Conservation (phyloP, 2,888 invertebrate species). For the Dicyrtoma fusca region DNA sequence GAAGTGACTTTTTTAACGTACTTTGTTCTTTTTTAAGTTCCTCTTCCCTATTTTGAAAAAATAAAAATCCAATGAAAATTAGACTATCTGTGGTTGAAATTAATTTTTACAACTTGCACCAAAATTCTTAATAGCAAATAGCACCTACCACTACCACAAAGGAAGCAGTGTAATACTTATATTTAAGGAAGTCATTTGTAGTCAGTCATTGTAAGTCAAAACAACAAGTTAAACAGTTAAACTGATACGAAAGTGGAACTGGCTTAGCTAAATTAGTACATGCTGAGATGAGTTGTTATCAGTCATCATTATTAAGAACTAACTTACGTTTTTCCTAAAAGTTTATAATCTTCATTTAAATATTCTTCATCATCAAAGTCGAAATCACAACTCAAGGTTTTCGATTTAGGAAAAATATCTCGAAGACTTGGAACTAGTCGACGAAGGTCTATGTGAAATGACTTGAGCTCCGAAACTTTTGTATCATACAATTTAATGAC, state of each 20-base stretch:
- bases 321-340: conserved; percentile 17
- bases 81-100: background rate
- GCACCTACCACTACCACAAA: too few relatives aligned
- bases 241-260: too few relatives aligned
- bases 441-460: conserved; percentile 14
- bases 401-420: conserved; percentile 18
- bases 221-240: too few relatives aligned
- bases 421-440: conserved; percentile 18
- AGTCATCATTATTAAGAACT: background rate
- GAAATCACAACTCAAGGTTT: conserved; percentile 4
- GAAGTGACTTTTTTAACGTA: background rate
- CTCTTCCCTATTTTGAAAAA: background rate
- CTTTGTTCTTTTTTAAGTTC: conserved; percentile 4
- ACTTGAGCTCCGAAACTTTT: background rate
- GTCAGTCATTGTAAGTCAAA: too few relatives aligned
- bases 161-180: too few relatives aligned
- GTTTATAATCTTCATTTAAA: conserved; percentile 11
- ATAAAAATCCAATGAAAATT: background rate
- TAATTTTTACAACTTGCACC: background rate
- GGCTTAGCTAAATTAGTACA: too few relatives aligned
- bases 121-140: too few relatives aligned
- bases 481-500: conserved; percentile 47
- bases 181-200: too few relatives aligned
- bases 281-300: too few relatives aligned
- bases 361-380: conserved; percentile 14